A percentile compares a stretch with the other conserved stretches of the same genome.
Conservation (phyloP, 2,888 invertebrate genomes). For the Thera britannica region DNA sequence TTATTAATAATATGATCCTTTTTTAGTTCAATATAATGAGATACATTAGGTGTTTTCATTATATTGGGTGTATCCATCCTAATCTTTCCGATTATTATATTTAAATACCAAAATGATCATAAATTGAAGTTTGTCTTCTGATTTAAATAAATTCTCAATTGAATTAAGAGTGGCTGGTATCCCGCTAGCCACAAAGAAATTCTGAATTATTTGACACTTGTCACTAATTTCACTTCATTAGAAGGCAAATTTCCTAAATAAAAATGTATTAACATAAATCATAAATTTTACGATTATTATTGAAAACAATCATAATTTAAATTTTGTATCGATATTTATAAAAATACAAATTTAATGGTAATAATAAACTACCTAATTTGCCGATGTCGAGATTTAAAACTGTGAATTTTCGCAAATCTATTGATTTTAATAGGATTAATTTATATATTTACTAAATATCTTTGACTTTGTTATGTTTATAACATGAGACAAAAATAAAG, state of each 20-base stretch:
- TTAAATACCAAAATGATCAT: conserved; percentile 36
- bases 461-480: not conserved
- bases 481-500: not conserved
- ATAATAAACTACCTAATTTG: not conserved
- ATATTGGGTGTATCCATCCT: conserved; percentile 39
- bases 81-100: conserved; percentile 34
- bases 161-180: conserved; percentile 45
- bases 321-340: conserved; percentile 2
- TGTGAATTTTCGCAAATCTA: conserved; percentile 2
- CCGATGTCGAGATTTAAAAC: not conserved
- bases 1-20: not conserved
- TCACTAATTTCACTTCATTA: conserved; percentile 42
- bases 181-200: conserved; percentile 46
- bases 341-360: not conserved
- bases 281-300: conserved; percentile 28
- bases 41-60: not conserved
- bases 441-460: not conserved
- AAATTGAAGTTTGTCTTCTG: conserved; percentile 42
- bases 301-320: conserved; percentile 6
- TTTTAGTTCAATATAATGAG: not conserved
- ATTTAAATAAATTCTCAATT: conserved; percentile 61
- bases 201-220: conserved; percentile 52
- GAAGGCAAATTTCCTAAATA: conserved; percentile 29
- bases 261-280: conserved; percentile 27
- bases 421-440: not conserved